Conservation (phyloP, 2,797 vertebrate species). For the Heliangelus exortis region DNA sequence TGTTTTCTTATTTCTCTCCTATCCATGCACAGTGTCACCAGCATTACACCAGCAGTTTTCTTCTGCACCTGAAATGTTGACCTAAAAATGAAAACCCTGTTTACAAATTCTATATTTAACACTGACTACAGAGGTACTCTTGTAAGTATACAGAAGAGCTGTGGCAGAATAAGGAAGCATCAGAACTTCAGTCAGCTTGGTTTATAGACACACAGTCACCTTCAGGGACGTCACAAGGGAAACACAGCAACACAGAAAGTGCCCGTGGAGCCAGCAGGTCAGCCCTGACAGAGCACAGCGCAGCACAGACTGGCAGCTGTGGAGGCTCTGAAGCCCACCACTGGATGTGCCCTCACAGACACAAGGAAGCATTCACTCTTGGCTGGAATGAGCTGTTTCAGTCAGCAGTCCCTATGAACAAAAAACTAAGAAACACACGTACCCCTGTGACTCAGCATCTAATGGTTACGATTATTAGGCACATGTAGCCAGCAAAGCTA, state of each 20-base stretch:
- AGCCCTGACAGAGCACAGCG: fast-evolving
- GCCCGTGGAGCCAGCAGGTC: neutral
- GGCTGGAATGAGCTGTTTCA: neutral
- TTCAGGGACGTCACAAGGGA: neutral
- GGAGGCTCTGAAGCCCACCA: neutral
- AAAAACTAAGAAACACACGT: neutral
- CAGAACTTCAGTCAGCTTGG: fast-evolving
- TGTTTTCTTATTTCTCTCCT: neutral
- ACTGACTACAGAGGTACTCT: neutral
- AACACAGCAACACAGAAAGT: fast-evolving
- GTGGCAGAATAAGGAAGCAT: neutral
- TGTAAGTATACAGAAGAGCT: neutral
- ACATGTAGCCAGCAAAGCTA: neutral
- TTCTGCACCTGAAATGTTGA: neutral
- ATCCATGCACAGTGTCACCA: neutral
- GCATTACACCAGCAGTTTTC: neutral
- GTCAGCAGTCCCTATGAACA: neutral
- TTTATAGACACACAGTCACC: neutral
- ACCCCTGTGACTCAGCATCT: neutral
- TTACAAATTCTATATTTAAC: neutral
- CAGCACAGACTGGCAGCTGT: neutral
- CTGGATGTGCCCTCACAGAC: neutral
- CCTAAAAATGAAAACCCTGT: neutral
- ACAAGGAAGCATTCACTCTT: neutral
- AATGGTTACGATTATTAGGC: neutral